Evolutionary conservation across 2,113 vertebrate genomes (phyloP).

Genomic region (Pelobates fuscus): DNA sequence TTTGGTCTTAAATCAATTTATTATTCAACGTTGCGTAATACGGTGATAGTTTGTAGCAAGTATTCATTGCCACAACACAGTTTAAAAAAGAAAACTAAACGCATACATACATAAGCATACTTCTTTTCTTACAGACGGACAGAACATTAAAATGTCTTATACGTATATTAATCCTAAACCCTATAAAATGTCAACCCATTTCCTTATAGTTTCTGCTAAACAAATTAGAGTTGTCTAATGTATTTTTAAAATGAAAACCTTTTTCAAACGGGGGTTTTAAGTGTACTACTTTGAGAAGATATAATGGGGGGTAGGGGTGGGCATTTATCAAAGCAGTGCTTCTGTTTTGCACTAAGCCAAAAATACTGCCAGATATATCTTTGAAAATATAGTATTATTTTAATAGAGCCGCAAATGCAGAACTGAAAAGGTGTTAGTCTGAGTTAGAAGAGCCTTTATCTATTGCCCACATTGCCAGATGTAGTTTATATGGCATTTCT

Average conservation of each 20-base stretch:
- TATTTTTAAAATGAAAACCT: background rate
- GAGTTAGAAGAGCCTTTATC: background rate
- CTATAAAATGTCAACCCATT: background rate
- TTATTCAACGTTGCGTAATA: background rate
- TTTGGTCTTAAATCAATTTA: background rate
- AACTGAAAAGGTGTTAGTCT: background rate
- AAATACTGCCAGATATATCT: constrained; percentile 16
- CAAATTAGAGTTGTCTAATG: background rate
- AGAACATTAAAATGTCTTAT: background rate
- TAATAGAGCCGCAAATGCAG: background rate
- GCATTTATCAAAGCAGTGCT: background rate
- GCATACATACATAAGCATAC: too few species aligned
- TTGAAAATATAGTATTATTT: constrained; percentile 10
- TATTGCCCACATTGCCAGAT: background rate
- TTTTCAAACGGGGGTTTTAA: background rate
- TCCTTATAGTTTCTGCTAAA: background rate
- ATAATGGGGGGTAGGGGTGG: background rate
- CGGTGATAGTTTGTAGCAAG: background rate
- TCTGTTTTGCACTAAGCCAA: constrained; percentile 9
- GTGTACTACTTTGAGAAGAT: background rate
- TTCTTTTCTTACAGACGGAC: background rate
- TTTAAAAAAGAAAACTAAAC: background rate
- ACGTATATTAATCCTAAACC: background rate
- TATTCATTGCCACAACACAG: background rate
- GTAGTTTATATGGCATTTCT: background rate